Conservation (phyloP, 2,888 invertebrate species). For the Poecilobothrus nobilitatus region DNA sequence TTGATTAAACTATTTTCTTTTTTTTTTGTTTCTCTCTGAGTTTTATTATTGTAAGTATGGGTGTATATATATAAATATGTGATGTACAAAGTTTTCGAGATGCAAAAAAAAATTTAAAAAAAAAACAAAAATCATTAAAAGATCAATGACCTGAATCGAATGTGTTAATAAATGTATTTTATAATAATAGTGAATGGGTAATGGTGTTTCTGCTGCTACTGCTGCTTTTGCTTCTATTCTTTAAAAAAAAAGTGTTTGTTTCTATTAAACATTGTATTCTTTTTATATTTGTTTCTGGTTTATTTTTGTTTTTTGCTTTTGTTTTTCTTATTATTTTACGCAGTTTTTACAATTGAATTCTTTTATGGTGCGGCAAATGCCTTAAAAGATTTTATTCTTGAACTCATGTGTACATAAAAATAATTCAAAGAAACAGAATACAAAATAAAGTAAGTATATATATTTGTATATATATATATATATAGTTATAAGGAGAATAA, state of each 20-base stretch:
- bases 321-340: not conserved
- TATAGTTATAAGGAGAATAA: not conserved
- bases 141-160: slow-evolving; percentile 1
- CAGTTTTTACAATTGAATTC: not conserved
- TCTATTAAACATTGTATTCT: not conserved
- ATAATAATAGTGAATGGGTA: too few relatives aligned
- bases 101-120: not conserved
- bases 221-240: too few relatives aligned
- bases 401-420: too few relatives aligned
- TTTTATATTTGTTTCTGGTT: not conserved
- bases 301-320: not conserved
- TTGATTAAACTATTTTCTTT: too few relatives aligned
- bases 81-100: too few relatives aligned
- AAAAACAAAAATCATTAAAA: not conserved
- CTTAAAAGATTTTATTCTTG: not conserved
- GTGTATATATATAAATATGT: too few relatives aligned
- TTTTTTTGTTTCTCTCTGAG: too few relatives aligned
- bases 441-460: not conserved
- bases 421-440: not conserved
- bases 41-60: too few relatives aligned
- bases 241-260: too few relatives aligned
- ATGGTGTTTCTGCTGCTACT: too few relatives aligned
- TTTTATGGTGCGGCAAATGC: not conserved
- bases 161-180: not conserved
- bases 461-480: not conserved